Base-by-base conservation (phyloP, 2,888 invertebrate species). In the Morpho helenor region DNA sequence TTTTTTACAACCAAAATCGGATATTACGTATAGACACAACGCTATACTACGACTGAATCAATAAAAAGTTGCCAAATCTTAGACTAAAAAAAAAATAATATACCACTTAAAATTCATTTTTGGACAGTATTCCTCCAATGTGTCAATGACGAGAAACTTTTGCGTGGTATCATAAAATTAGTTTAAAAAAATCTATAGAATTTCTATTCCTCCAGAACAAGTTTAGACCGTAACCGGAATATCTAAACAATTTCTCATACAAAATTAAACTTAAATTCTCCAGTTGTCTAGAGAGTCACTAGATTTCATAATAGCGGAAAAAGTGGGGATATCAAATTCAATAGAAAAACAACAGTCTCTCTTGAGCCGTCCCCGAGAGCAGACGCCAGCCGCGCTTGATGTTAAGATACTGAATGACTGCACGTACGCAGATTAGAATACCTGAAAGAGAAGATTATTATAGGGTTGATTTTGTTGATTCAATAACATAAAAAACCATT, bases 331-430 rank as follows among this genome's bases (percentile, higher is more conserved):
- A 16, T 31, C 44, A 46, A n/a, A 40, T 39, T 72, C 82, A 97
- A 91, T 97, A 96, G 87, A 97, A 96, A 92, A 97, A 96, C 69
- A 97, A 92, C 73, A 97, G 92, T 79, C 97, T 93, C 81, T 97
- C 96, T 76, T 97, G 96, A 61, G 96, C 96, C 61, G 95, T 96
- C 63, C 96, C 95, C 2, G 96, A 96, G 60, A 97, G 91, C 68
- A 96, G 92, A 72, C 96, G 94, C 97, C 97, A 97, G 63, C 96
- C 96, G 58, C 96, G 93, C 76, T 97, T 97, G 74, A 97, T 97
- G 83, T 96, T 96, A 80, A 96, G 91, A 84, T 97, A 97, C 82
- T 97, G 97, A 68, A 97, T 93, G 54, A 97, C 94, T 39, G 97
- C 96, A 68, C 97, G 94, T 46, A 96, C 94, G 84, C 96, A 97